Conservation (phyloP, 2,888 invertebrate species). For the Tetragnatha montana region DNA sequence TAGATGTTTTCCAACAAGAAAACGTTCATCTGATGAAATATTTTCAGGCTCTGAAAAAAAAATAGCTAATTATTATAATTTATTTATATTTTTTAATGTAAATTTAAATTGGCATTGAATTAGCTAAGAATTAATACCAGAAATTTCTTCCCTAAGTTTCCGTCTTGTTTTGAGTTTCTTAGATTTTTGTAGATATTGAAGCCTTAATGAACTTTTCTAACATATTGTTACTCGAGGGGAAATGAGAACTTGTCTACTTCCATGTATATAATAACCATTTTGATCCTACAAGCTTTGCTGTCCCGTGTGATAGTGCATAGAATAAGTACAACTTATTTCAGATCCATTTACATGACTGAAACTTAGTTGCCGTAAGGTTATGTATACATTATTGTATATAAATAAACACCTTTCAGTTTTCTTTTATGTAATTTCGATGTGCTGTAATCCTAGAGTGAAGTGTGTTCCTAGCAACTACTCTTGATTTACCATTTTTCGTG, state of each 20-base stretch:
- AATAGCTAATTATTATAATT: too few relatives aligned
- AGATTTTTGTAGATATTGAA: constrained; percentile 51
- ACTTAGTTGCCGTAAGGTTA: constrained; percentile 17
- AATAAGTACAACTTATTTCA: constrained; percentile 28
- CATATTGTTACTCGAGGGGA: constrained; percentile 25
- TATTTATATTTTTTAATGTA: too few relatives aligned
- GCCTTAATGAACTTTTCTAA: constrained; percentile 63
- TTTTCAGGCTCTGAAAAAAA: too few relatives aligned
- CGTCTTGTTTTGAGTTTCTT: constrained; percentile 23
- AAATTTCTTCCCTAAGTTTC: constrained; percentile 40
- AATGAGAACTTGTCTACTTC: constrained; percentile 51
- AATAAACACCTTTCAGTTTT: constrained; percentile 13
- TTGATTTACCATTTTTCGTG: neutral
- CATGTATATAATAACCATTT: constrained; percentile 54
- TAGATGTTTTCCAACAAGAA: too few relatives aligned
- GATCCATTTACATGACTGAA: constrained; percentile 23
- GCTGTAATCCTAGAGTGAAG: constrained; percentile 1
- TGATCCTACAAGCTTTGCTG: constrained; percentile 42
- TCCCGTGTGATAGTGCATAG: constrained; percentile 48
- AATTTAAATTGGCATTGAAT: too few relatives aligned
- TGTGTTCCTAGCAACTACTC: constrained; percentile 28
- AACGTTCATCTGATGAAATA: too few relatives aligned
- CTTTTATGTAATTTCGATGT: constrained; percentile 23
- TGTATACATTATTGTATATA: constrained; percentile 42
- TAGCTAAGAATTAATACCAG: too few relatives aligned